phyloP scores from a whole-genome alignment of 1,140 invertebrate genomes.

The Oreohelix idahoensis region DNA sequence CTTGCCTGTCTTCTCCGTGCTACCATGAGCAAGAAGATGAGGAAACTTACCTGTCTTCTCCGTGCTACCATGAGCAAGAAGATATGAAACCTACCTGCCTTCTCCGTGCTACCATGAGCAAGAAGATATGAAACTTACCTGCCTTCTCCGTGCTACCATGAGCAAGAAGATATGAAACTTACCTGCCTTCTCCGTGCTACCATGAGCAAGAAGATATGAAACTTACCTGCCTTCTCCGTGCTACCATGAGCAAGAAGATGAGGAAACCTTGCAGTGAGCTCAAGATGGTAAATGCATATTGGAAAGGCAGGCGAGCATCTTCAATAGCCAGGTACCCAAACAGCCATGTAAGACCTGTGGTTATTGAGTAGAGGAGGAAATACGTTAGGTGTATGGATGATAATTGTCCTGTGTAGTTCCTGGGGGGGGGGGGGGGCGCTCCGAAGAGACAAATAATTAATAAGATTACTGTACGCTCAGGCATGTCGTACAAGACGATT shows the following conservation, averaged over 20 bases:
- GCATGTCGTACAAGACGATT: too few relatives aligned
- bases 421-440: too few relatives aligned
- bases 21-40: background rate
- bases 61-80: too few relatives aligned
- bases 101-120: constrained; percentile 66
- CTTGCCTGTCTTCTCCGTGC: too few relatives aligned
- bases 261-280: constrained; percentile 76
- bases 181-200: too few relatives aligned
- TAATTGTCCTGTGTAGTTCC: too few relatives aligned
- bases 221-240: constrained; percentile 58
- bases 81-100: constrained; percentile 41
- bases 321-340: constrained; percentile 75
- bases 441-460: too few relatives aligned
- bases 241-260: constrained; percentile 73
- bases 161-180: constrained; percentile 41
- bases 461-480: too few relatives aligned
- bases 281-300: constrained; percentile 75
- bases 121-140: constrained; percentile 76
- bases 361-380: background rate
- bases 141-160: constrained; percentile 75
- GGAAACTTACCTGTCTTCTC: background rate
- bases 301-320: constrained; percentile 72
- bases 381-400: too few relatives aligned
- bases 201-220: too few relatives aligned
- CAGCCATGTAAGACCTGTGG: constrained; percentile 75